Evolutionary conservation across 2,113 vertebrate species (phyloP), one percentile per base, ranked within the genome.

Genomic region (Myrmecophaga tridactyla): DNA sequence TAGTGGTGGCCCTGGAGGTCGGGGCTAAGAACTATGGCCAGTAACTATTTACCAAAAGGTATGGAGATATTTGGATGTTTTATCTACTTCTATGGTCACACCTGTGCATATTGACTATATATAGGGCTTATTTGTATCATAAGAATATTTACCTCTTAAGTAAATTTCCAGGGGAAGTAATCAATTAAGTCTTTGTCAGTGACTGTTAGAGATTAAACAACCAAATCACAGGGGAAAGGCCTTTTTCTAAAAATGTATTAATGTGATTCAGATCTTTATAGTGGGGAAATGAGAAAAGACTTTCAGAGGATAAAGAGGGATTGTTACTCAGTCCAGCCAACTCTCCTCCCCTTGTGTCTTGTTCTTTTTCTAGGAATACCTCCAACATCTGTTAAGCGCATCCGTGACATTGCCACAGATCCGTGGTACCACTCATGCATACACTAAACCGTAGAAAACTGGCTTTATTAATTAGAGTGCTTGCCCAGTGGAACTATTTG

Each of bases 401-500:
- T 41, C 7, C 13, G 80, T 58, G 84, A 83, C 89, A 41, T 11
- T 23, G 34, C 51, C 43, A 3, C 90, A 85, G 73, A 89, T 87
- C 36, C 25, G 51, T 31, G 17, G 25, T 72, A 7, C n/a, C 0
- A 1, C 18, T 78, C 67, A 65, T 4, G 34, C 25, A 4, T 75
- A 41, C 75, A n/a, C 1, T 36, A 81, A 83, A 67, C 62, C 27
- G 0, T 1, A 23, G 65, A 4, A 43, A 90, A 56, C 87, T 56
- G 73, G 76, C 73, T 92, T 96, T 95, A 96, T 92, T 96, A 95
- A 97, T 96, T 94, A 96, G 31, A 58, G 53, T 41, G 46, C 58
- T 92, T 92, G 86, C 82, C 90, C 90, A 77, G 0, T 89, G 95
- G 92, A 97, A 96, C 92, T n/a, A 70, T 75, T 81, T 77, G 51